Evolutionary conservation across 2,888 invertebrate genomes (phyloP).

Genomic region (Xestobium rufovillosum): DNA sequence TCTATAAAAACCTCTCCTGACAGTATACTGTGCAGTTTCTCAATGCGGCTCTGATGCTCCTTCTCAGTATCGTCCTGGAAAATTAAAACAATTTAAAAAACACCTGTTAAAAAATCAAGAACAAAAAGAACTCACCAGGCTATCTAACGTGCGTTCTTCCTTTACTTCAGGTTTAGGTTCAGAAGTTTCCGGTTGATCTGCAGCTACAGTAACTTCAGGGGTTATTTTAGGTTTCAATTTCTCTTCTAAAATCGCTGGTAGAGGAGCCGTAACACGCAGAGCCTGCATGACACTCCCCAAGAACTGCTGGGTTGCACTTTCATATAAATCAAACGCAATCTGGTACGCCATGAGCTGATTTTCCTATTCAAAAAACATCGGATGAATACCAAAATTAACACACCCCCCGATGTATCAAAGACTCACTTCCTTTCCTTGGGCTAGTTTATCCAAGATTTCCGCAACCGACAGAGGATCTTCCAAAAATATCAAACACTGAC

Average conservation of each 20-base stretch:
- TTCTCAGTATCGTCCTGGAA: slow-evolving; percentile 70
- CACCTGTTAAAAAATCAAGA: too few species aligned
- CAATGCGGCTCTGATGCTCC: slow-evolving; percentile 76
- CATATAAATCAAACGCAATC: slow-evolving; percentile 97
- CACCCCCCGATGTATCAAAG: too few species aligned
- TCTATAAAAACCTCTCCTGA: slow-evolving; percentile 96
- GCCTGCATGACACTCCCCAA: slow-evolving; percentile 79
- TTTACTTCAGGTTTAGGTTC: slow-evolving; percentile 47
- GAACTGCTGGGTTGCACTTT: slow-evolving; percentile 98
- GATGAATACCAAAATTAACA: slow-evolving; percentile 5
- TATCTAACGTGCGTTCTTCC: slow-evolving; percentile 53
- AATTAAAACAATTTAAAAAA: slow-evolving; percentile 12
- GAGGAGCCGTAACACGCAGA: slow-evolving; percentile 71
- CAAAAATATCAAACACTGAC: slow-evolving; percentile 93
- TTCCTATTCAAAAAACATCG: slow-evolving; percentile 46
- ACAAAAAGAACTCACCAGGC: slow-evolving; percentile 39
- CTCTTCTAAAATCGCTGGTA: slow-evolving; percentile 66
- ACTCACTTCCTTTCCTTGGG: slow-evolving; percentile 60
- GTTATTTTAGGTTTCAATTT: slow-evolving; percentile 65
- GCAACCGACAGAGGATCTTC: slow-evolving; percentile 92
- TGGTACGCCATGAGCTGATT: slow-evolving; percentile 95
- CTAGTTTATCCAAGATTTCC: slow-evolving; percentile 83
- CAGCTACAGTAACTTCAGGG: slow-evolving; percentile 43
- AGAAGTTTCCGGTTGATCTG: slow-evolving; percentile 30
- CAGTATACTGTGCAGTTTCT: slow-evolving; percentile 84